Evolutionary conservation across 2,888 invertebrate genomes (phyloP).

Genomic region (Gonocerus acuteangulatus): DNA sequence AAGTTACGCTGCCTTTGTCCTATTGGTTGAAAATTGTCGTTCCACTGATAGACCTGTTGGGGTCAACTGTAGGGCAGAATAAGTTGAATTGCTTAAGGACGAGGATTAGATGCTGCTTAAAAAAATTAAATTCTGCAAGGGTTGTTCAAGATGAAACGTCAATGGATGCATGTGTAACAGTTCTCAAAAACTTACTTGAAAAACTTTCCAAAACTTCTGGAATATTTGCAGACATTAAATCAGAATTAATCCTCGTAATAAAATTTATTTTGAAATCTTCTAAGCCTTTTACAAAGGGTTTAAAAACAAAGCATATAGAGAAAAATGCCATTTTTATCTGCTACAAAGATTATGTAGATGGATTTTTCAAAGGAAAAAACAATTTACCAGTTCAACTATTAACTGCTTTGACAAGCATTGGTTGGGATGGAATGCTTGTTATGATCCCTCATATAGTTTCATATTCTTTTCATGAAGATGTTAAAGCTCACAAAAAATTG

Average conservation of each 20-base stretch:
- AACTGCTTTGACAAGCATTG: constrained; percentile 3
- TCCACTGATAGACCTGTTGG: constrained; percentile 10
- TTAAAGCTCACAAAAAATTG: constrained; percentile 15
- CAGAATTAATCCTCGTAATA: not conserved
- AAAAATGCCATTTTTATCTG: constrained; percentile 11
- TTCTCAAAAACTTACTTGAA: not conserved
- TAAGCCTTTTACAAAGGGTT: constrained; percentile 5
- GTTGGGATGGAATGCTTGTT: constrained; percentile 19
- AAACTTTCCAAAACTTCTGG: constrained; percentile 8
- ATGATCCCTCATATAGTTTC: not conserved
- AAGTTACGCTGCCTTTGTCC: constrained; percentile 17
- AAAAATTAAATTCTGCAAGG: constrained; percentile 18
- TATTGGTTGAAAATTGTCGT: constrained; percentile 5
- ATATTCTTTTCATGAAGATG: constrained; percentile 2
- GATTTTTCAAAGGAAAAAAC: constrained; percentile 8
- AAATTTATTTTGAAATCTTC: constrained; percentile 20
- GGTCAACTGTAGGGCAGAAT: constrained; percentile 1
- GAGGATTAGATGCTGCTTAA: not conserved
- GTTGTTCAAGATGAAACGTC: not conserved
- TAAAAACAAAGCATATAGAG: constrained; percentile 5
- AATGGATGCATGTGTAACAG: not conserved
- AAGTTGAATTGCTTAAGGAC: constrained; percentile 4
- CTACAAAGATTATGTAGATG: constrained; percentile 1
- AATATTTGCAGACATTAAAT: constrained; percentile 17
- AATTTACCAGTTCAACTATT: constrained; percentile 3